Base-by-base conservation (phyloP, 2,888 invertebrate genomes). In the Sepiola atlantica region DNA sequence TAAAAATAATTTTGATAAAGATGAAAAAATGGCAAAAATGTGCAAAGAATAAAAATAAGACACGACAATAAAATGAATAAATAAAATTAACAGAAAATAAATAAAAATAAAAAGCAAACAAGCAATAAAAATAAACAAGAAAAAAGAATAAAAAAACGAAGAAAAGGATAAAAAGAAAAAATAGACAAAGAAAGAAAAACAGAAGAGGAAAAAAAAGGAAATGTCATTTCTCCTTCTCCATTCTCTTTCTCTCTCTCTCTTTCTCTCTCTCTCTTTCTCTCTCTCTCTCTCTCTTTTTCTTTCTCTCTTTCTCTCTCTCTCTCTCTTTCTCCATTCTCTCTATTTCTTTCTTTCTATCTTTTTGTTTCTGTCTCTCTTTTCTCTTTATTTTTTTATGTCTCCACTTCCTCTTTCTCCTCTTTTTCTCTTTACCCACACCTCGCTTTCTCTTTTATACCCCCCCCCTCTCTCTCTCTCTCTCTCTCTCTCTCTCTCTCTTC, bases 201-300 rank as follows among this genome's bases (percentile, higher is more conserved):
- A 28, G 3, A 61, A 61, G 24, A 61, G 3, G 28, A 61, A 61
- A 61, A 28, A 28, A 24, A 91, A 54, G 18, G 55, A 94, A 92
- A 12, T 18, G 20, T 54, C 45, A 14, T 90, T 10, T n/a, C 20
- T 28, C 28, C 77, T 20, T 90, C 90, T 90, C 45, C 91, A 90
- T 54, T 90, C 55, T 35, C 35, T 90, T n/a, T n/a, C 77, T 57
- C 94, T 94, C 94, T 90, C 90, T 90, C 94, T 94, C n/a, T 91
- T 18, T 91, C 32, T 32, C 32, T 24, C 91, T 91, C 18, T 35
- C 91, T 91, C 91, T 35, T 20, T 35, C n/a, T 91, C 24, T 90
- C 90, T 16, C 24, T 90, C 90, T 28, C 77, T 6, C 90, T 90
- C 10, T 90, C 90, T 90, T 45, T 45, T 45, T 77, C 10, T 77